Evolutionary conservation across 2,113 vertebrate species (phyloP), one percentile per base, ranked within the genome.

Genomic region (Lagopus muta): DNA sequence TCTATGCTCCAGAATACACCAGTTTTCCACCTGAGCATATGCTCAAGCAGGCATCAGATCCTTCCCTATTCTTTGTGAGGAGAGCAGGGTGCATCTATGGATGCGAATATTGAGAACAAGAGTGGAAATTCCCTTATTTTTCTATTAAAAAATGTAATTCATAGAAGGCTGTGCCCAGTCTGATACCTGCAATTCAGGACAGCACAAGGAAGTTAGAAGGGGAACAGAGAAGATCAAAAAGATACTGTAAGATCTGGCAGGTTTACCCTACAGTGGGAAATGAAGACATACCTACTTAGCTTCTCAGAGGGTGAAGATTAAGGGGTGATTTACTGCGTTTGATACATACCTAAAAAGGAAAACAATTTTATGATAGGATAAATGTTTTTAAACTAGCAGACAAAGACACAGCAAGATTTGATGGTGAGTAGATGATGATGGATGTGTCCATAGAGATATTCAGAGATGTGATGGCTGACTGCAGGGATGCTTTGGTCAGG

Each of bases 1-100:
- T 9, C 13, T 14, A 12, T 2, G 1, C 8, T 87, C 30, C 32
- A 24, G 25, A 47, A 82, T 69, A 42, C 47, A 64, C 6, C 4
- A 0, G 0, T 4, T 58, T 27, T 40, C 17, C 43, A 13, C 6
- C 19, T 50, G 32, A 18, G 3, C 42, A 58, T 24, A 2, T 66
- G 8, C 36, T 79, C 52, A 18, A 52, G 30, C 50, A 66, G 74
- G 12, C 11, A 34, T 28, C 18, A 42, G 10, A 12, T 66, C 25
- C 28, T 74, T 8, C 22, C 10, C 77, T 25, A 15, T 65, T 25
- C 20, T 74, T 34, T 75, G 13, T 14, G 42, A 19, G 65, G 22
- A 45, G 43, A 78, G 30, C 0, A 2, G 19, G 11, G 19, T 6
- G 2, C 27, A 65, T 28, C 18, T 50, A 71, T 77, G 8, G 42